These are phyloP conservation scores for Drosophila formosana DNA, from an alignment of 2,888 invertebrate genomes.

Conservation along the genomic window DNA sequence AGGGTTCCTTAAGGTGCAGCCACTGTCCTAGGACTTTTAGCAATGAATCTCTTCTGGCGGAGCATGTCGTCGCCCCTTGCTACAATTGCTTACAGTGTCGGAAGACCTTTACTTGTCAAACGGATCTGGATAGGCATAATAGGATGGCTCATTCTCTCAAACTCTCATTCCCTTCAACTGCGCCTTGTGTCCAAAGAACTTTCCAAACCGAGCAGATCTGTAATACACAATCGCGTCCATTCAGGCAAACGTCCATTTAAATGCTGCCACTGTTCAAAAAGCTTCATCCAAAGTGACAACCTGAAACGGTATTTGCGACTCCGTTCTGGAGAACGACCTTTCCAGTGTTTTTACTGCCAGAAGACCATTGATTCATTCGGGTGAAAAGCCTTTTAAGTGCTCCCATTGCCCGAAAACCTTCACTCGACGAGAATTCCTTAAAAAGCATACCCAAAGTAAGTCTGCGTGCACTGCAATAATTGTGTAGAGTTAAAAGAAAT, in stretches of 20 bases:
- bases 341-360: background rate
- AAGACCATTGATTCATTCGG: constrained; percentile 1
- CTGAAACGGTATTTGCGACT: background rate
- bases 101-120: background rate
- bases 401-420: background rate
- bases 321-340: constrained; percentile 8
- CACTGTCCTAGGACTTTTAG: background rate
- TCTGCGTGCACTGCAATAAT: too few relatives aligned
- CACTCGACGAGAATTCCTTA: too few relatives aligned
- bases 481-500: too few relatives aligned
- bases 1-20: background rate
- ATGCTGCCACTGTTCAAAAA: background rate
- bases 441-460: too few relatives aligned
- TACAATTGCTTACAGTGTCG: background rate
- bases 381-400: too few relatives aligned
- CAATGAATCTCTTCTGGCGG: background rate
- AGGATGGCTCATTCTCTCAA: background rate
- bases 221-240: constrained; percentile 3
- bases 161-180: background rate
- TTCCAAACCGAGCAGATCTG: background rate
- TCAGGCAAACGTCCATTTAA: constrained; percentile 8
- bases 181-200: background rate
- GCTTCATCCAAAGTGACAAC: background rate
- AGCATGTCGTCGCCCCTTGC: background rate
- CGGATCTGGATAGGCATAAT: background rate